Percentiles rank a stretch among this genome's conserved stretches.
These are phyloP conservation scores for Mercenaria mercenaria DNA, from an alignment of 1,140 invertebrate species.

Conservation along the genomic window DNA sequence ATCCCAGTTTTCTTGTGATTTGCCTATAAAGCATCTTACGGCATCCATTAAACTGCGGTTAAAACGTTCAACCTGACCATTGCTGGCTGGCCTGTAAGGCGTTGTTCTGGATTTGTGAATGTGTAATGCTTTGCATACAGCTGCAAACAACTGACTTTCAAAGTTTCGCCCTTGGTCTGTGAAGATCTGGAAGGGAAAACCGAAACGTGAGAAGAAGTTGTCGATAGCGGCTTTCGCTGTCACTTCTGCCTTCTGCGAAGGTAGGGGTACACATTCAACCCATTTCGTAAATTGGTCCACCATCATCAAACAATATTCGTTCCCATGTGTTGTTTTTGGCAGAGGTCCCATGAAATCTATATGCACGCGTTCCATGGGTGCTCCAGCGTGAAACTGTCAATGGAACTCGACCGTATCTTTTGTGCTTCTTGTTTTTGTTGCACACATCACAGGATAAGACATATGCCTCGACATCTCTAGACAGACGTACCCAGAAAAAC, in stretches of 20 bases:
- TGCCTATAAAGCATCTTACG: constrained; percentile 30
- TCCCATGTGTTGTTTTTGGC: background rate
- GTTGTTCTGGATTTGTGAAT: constrained; percentile 23
- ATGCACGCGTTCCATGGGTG: background rate
- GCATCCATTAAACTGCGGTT: constrained; percentile 64
- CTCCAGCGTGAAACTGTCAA: background rate
- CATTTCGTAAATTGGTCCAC: constrained; percentile 52
- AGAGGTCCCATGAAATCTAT: background rate
- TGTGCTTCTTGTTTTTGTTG: background rate
- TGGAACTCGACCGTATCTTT: background rate
- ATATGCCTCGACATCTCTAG: background rate
- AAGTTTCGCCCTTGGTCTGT: too few species aligned
- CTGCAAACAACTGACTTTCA: background rate
- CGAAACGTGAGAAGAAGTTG: constrained; percentile 5
- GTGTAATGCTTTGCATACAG: background rate
- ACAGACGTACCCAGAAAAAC: background rate
- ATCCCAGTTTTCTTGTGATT: constrained; percentile 25
- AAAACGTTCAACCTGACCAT: constrained; percentile 43
- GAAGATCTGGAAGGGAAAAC: constrained; percentile 1
- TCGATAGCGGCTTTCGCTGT: background rate
- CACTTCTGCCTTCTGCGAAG: constrained; percentile 21
- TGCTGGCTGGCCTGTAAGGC: background rate
- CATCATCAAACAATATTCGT: constrained; percentile 27
- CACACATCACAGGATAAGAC: background rate
- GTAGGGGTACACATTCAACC: constrained; percentile 18